Conservation (phyloP, 1,140 invertebrate species). For the Orius insidiosus region DNA sequence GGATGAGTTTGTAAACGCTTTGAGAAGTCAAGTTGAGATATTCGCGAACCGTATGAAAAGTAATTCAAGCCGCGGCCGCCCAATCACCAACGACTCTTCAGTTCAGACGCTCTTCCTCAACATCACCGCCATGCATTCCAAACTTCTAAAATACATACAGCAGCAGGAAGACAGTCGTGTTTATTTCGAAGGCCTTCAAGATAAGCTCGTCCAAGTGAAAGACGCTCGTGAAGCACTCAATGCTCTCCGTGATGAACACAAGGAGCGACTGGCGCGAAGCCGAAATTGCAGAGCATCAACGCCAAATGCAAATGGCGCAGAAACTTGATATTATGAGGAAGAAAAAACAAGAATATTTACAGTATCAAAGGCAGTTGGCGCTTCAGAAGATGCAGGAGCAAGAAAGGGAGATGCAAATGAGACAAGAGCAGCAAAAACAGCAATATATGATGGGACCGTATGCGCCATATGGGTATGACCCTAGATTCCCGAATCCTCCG, state of each 20-base stretch:
- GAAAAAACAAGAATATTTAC: constrained; percentile 84
- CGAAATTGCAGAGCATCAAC: constrained; percentile 76
- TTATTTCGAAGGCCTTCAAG: constrained; percentile 89
- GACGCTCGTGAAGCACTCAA: constrained; percentile 92
- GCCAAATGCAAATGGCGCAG: constrained; percentile 91
- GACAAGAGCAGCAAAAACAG: constrained; percentile 84
- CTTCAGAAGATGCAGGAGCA: constrained; percentile 88
- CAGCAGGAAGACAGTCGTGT: constrained; percentile 79
- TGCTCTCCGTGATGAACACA: constrained; percentile 87
- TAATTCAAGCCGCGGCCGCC: constrained; percentile 83
- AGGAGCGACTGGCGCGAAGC: constrained; percentile 65
- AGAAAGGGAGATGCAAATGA: constrained; percentile 82
- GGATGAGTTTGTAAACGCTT: constrained; percentile 66
- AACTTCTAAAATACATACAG: constrained; percentile 80
- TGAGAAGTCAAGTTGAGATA: constrained; percentile 74
- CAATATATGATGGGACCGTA: constrained; percentile 39
- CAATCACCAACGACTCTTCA: constrained; percentile 91
- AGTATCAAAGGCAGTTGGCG: constrained; percentile 75
- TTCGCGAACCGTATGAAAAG: constrained; percentile 98
- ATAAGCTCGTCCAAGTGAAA: constrained; percentile 81
- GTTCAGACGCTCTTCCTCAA: constrained; percentile 95
- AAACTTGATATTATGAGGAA: constrained; percentile 96
- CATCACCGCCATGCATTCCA: constrained; percentile 88
- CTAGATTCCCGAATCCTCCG: constrained; percentile 1
- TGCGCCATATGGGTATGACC: constrained; percentile 1